phyloP scores from a whole-genome alignment of 2,113 vertebrate species.

The Amazona guildingii region DNA sequence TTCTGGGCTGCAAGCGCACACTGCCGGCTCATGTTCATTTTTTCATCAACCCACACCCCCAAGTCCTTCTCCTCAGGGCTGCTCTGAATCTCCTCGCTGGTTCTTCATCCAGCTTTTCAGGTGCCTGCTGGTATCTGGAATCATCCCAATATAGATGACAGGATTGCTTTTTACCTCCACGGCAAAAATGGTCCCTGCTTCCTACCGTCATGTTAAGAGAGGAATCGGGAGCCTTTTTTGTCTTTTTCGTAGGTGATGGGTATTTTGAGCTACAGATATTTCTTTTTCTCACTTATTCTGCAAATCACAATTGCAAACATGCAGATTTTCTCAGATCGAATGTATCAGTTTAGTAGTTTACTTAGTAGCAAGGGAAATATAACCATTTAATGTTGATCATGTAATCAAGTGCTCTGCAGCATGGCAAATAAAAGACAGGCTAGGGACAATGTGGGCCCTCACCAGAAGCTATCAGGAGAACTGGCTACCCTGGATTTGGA shows the following conservation, averaged over 20 bases:
- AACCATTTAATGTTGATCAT: neutral
- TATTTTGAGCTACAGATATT: neutral
- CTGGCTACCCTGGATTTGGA: too few species aligned
- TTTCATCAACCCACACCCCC: too few species aligned
- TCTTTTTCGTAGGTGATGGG: neutral
- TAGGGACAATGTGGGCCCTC: too few species aligned
- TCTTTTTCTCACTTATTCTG: neutral
- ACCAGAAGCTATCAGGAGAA: too few species aligned
- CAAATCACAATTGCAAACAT: neutral
- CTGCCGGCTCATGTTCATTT: too few species aligned
- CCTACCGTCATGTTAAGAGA: neutral
- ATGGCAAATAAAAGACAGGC: too few species aligned
- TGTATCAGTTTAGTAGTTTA: neutral
- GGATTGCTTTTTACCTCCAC: neutral
- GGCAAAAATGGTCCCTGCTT: neutral
- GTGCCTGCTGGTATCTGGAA: neutral
- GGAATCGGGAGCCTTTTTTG: neutral
- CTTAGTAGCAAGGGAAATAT: neutral
- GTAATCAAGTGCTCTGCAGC: neutral
- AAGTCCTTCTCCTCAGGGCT: too few species aligned
- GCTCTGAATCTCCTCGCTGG: neutral
- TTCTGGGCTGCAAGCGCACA: too few species aligned
- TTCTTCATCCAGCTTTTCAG: neutral
- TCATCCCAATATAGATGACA: neutral
- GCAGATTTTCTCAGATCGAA: neutral